Base-by-base conservation (phyloP, 2,888 invertebrate genomes). In the Lasiommata megera region DNA sequence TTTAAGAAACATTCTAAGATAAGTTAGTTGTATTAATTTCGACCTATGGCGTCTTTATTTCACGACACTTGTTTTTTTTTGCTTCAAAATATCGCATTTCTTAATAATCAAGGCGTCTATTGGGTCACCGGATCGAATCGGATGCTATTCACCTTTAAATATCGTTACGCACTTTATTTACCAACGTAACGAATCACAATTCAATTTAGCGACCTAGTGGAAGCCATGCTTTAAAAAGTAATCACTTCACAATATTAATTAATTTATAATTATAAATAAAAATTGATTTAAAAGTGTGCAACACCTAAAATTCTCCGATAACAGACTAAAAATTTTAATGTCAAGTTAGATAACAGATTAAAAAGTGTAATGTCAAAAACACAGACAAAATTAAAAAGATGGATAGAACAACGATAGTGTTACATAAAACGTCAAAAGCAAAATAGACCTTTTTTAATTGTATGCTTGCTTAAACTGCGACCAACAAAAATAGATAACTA, bases 271-370 rank as follows among this genome's bases (percentile, higher is more conserved):
- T 9, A 23, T 28, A 34, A 44, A 54, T 36, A 58, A 54, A 60
- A 44, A 28, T 18, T 23, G 46, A 41, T 58, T 55, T 53, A 18
- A 58, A 58, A 61, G 58, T 48, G 61, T 61, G 61, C 61, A 61
- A 52, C 51, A 58, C 43, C 54, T 48, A 52, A 58, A 31, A 36
- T 58, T 40, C 37, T 54, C 7, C 34, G 55, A 55, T 47, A 18
- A 61, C 47, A 51, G 56, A 61, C 14, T 54, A 54, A 54, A 56
- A 56, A 47, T 23, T 57, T 23, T 16, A 55, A 58, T 58, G 41
- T 38, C 54, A 54, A 37, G 38, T 54, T 54, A 47, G 17, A 56
- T 9, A 69, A 64, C 63, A 62, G 64, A 68, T 64, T 62, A 59
- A 60, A 44, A 59, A 57, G 46, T 58, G 40, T 41, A 54, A 56